phyloP scores from a whole-genome alignment of 2,888 invertebrate genomes.

The Leptinotarsa haldemani region DNA sequence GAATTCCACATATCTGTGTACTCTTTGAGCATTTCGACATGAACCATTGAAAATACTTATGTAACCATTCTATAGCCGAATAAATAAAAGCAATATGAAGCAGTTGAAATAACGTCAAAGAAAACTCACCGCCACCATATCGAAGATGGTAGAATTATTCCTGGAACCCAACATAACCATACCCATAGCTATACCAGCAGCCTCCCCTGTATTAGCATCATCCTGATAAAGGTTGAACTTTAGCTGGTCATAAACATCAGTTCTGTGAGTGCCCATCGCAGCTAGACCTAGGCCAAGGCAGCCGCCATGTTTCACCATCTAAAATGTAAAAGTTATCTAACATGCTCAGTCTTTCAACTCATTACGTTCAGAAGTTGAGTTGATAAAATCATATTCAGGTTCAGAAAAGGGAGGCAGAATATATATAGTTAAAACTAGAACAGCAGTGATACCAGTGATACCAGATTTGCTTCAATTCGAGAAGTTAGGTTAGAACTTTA shows the following conservation, averaged over 20 bases:
- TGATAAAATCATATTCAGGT: too few species aligned
- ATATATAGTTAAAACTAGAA: too few species aligned
- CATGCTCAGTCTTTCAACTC: too few species aligned
- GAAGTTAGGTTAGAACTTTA: too few species aligned
- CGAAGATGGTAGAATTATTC: conserved; percentile 87
- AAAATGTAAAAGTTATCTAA: conserved; percentile 38
- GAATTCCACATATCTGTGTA: too few species aligned
- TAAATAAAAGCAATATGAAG: background rate
- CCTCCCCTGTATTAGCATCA: conserved; percentile 98
- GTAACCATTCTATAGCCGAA: background rate
- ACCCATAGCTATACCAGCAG: conserved; percentile 99
- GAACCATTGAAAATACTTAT: background rate
- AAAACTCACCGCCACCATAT: conserved; percentile 86
- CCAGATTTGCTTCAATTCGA: too few species aligned
- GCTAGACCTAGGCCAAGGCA: conserved; percentile 97
- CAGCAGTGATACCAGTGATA: too few species aligned
- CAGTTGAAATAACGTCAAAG: background rate
- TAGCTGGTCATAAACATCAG: conserved; percentile 95
- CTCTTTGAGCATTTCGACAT: too few species aligned
- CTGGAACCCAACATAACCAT: conserved; percentile 99
- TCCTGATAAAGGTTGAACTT: conserved; percentile 98
- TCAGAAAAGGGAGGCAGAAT: too few species aligned
- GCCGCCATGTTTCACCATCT: conserved; percentile 97
- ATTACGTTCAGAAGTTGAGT: too few species aligned
- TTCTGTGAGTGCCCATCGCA: conserved; percentile 96